Evolutionary conservation across 2,797 vertebrate genomes (phyloP), one percentile per base, ranked within the genome.

Genomic region (Odontamblyopus lacepedii): DNA sequence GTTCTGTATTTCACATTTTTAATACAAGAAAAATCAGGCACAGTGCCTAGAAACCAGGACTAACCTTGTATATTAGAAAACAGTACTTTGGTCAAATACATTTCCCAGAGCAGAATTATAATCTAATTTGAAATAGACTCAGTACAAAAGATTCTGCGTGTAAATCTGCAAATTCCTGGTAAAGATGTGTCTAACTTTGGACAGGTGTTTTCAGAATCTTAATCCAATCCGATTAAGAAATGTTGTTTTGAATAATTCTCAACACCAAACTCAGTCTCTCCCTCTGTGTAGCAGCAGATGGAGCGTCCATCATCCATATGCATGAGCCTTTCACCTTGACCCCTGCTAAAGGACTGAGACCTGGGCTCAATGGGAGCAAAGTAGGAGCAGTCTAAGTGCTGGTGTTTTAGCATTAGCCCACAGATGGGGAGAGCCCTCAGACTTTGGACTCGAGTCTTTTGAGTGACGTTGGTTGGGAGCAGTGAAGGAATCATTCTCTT

Each of bases 261-360:
- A n/a, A 55, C 51, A 18, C 18, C 51, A 19, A 4, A 44, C 41
- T 13, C 50, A 19, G 2, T 12, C 13, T 29, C 26, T 29, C 57
- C 13, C 57, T 60, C 23, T 26, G n/a, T 6, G 27, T 2, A 15
- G 80, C 86, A 73, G 73, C 4, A 94, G 92, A 94, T 94, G 93
- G 93, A 88, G 76, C 71, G 57, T 80, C 76, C 29, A 71, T 73
- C 90, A 93, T 94, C 87, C 92, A 94, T 93, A 94, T 94, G 90
- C 81, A 94, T 93, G 83, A 92, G 87, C 81, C 87, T 83, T 79
- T 88, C 87, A 93, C 92, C 90, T 93, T 92, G 91, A 93, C 92
- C 92, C 89, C 76, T 81, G 88, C 84, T 68, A 68, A 82, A 81
- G 83, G 76, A 75, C 81, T 86, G 79, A 82, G 90, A 91, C 90